Evolutionary conservation across 2,888 invertebrate genomes (phyloP), one percentile per base, ranked within the genome.

Genomic region (Gastrophysa polygoni): DNA sequence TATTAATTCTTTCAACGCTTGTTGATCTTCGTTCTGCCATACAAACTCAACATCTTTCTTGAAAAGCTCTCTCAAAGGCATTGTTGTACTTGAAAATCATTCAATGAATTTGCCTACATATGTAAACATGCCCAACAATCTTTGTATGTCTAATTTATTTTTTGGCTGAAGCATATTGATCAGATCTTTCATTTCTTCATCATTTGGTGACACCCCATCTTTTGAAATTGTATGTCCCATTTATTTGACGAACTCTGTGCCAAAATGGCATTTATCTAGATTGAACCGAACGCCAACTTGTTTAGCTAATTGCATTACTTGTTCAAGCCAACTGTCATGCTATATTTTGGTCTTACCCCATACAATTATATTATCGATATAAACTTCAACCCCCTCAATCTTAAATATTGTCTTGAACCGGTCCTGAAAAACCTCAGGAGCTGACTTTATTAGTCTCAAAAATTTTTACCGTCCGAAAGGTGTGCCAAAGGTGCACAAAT

Each of bases 41-140:
- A 17, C n/a, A 38, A 54, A 20, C 11, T 47, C 56, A 11, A 20
- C 44, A 24, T 61, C 58, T 38, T 73, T 75, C 56, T 66, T 67
- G 21, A 69, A 44, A 38, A 75, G 51, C 14, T 64, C 48, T 59
- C 68, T 65, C 16, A 74, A 56, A 1, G 68, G 69, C 2, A 1
- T 17, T 18, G 54, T 73, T 44, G 63, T 38, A 11, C 67, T 59
- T 24, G 75, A 69, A 28, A 73, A 61, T 52, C 72, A 71, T 38
- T 67, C 68, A 29, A 76, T 67, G 62, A 71, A 76, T 65, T 69
- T 69, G 21, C 67, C 55, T 10, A 73, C 51, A 63, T 74, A 75
- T 18, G 68, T 73, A 6, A 71, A 63, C 52, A 76, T 64, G 6
- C 75, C 75, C n/a, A 75, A 58, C 10, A 77, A 66, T 16, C 68